Conservation (phyloP, 2,797 vertebrate species). For the Distichodus sexfasciatus region DNA sequence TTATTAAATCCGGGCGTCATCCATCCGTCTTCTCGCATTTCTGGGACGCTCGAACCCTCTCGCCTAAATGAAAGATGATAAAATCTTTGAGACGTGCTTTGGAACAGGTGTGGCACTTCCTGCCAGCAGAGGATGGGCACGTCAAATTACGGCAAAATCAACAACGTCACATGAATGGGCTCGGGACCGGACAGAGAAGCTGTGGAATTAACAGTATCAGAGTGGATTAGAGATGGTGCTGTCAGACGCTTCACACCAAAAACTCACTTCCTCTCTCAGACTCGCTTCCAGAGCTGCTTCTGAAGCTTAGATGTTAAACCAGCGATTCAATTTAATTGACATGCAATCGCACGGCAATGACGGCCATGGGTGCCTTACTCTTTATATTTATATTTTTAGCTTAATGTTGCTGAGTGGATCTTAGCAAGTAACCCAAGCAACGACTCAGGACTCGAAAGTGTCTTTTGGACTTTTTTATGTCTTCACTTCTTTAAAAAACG, state of each 20-base stretch:
- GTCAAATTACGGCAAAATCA: conserved; percentile 39
- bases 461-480: too few relatives aligned
- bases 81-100: conserved; percentile 17
- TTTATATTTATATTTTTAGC: too few relatives aligned
- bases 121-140: conserved; percentile 15
- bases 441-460: too few relatives aligned
- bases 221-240: neutral
- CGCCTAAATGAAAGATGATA: conserved; percentile 21
- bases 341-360: too few relatives aligned
- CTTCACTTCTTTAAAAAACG: too few relatives aligned
- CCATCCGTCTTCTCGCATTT: conserved; percentile 24
- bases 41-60: neutral
- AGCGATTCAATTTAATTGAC: too few relatives aligned
- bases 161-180: conserved; percentile 18
- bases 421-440: too few relatives aligned
- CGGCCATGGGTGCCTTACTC: too few relatives aligned
- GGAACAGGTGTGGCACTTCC: conserved; percentile 42
- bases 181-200: neutral
- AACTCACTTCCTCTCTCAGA: too few relatives aligned
- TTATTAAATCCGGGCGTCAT: conserved; percentile 30
- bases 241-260: neutral
- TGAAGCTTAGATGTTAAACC: too few relatives aligned
- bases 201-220: neutral
- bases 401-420: too few relatives aligned
- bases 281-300: too few relatives aligned